These are phyloP conservation scores for Dendrophyllia cribrosa DNA, from an alignment of 64 coral and sea anemone genomes.

Conservation along the genomic window DNA sequence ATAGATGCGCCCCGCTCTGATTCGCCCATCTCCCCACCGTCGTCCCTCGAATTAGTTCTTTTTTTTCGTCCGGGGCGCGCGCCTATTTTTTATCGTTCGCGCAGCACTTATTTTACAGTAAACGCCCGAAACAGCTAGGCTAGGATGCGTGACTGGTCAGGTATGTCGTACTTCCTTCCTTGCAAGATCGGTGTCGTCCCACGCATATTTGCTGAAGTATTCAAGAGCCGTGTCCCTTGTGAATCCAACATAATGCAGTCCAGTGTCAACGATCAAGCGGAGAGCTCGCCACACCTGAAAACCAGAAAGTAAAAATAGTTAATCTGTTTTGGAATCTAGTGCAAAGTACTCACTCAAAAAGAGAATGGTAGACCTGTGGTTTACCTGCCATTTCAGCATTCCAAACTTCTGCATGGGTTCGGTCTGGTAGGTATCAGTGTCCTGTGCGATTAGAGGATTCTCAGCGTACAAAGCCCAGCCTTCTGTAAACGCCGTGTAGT, in stretches of 20 bases:
- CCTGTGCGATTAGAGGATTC: slow-evolving; percentile 49
- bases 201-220: slow-evolving; percentile 60
- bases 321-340: too few species aligned
- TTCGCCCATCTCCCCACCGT: too few species aligned
- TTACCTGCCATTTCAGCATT: slow-evolving; percentile 57
- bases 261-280: slow-evolving; percentile 72
- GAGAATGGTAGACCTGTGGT: too few species aligned
- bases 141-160: not conserved
- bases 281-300: slow-evolving; percentile 64
- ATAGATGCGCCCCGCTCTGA: too few species aligned
- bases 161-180: slow-evolving; percentile 41
- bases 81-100: too few species aligned
- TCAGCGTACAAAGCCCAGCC: slow-evolving; percentile 72
- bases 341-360: too few species aligned
- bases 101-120: too few species aligned
- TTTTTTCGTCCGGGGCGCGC: too few species aligned
- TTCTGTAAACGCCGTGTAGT: slow-evolving; percentile 52
- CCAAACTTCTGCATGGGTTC: slow-evolving; percentile 35
- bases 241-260: slow-evolving; percentile 38
- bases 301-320: not conserved
- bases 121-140: too few species aligned
- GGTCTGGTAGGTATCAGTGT: slow-evolving; percentile 36
- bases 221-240: slow-evolving; percentile 29
- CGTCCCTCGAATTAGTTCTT: too few species aligned
- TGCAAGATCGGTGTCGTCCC: slow-evolving; percentile 62